Evolutionary conservation across 2,113 vertebrate genomes (phyloP).

Genomic region (Heptranchias perlo): DNA sequence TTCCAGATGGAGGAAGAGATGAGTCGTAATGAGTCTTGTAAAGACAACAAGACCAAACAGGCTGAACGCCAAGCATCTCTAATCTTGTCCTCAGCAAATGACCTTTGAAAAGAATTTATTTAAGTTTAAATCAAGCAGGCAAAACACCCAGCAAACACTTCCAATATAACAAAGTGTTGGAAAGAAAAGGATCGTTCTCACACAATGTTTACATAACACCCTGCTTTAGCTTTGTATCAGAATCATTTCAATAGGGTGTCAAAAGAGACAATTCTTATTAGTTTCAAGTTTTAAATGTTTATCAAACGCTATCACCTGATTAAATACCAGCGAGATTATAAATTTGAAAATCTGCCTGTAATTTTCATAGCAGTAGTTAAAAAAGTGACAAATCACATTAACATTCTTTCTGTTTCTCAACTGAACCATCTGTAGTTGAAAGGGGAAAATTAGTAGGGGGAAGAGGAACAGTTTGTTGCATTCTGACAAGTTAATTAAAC

Average conservation of each 20-base stretch:
- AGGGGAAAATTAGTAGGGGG: background rate
- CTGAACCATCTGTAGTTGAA: background rate
- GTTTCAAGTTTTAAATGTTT: background rate
- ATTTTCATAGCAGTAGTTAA: background rate
- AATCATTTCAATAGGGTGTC: background rate
- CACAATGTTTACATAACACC: background rate
- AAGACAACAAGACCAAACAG: constrained; percentile 29
- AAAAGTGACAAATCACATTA: background rate
- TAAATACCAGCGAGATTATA: background rate
- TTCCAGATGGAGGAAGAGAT: constrained; percentile 48
- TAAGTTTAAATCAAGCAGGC: constrained; percentile 5
- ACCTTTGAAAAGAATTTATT: background rate
- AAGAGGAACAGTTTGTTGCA: background rate
- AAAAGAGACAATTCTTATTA: background rate
- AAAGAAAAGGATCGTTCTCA: constrained; percentile 43
- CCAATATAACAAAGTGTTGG: constrained; percentile 40
- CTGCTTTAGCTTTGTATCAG: background rate
- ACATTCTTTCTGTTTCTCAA: background rate
- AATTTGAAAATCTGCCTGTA: background rate
- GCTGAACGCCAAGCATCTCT: background rate
- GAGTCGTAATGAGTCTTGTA: constrained; percentile 41
- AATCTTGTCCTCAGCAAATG: constrained; percentile 20
- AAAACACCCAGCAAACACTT: background rate
- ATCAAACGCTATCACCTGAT: background rate
- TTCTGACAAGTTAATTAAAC: background rate